A percentile compares a stretch with the other conserved stretches of the same genome.
phyloP scores from a whole-genome alignment of 2,888 invertebrate species.

The Drosophila lacicola region DNA sequence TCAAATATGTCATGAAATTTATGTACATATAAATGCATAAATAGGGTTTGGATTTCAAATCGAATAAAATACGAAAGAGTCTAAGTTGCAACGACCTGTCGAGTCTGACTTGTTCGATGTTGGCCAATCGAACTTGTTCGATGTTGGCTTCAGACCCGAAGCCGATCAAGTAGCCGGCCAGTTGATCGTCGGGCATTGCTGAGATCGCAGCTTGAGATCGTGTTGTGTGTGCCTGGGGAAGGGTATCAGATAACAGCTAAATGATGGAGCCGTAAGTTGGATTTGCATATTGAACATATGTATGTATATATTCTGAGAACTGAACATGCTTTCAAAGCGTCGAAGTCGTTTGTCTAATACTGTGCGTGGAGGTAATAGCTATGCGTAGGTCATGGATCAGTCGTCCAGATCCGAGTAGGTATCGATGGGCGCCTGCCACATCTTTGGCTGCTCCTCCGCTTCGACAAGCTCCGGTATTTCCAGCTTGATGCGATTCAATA shows the following conservation, averaged over 20 bases:
- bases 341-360: background rate
- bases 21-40: no score
- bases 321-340: background rate
- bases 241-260: background rate
- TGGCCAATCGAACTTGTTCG: background rate
- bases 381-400: background rate
- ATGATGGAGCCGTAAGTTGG: slow-evolving; percentile 13
- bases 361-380: background rate
- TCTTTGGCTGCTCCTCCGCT: background rate
- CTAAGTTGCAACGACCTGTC: background rate
- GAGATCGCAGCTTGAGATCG: background rate
- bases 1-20: no score
- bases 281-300: background rate
- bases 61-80: no score
- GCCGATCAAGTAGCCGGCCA: background rate
- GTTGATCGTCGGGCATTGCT: slow-evolving; percentile 8
- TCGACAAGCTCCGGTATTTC: slow-evolving; percentile 7
- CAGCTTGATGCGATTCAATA: background rate
- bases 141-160: background rate
- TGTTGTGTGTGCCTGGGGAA: background rate
- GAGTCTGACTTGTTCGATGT: background rate
- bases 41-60: no score
- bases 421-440: background rate
- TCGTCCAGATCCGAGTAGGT: slow-evolving; percentile 25
- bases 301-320: background rate